A percentile compares a stretch with the other conserved stretches of the same genome.
These are phyloP conservation scores for Leptopilina drosophilae DNA, from an alignment of 2,888 invertebrate species.

Conservation along the genomic window DNA sequence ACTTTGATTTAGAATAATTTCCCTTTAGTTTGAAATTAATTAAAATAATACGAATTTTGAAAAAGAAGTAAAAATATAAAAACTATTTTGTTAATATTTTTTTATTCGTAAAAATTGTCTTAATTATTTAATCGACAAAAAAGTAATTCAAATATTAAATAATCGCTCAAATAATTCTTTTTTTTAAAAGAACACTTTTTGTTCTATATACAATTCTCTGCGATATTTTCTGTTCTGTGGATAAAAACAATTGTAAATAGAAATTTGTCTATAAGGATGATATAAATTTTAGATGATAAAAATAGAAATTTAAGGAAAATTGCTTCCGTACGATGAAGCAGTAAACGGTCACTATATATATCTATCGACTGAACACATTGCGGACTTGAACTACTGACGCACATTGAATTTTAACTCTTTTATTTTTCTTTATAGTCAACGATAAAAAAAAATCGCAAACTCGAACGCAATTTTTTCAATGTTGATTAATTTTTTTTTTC, in stretches of 20 bases:
- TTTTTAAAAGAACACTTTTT: neutral
- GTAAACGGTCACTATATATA: neutral
- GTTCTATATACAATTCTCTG: neutral
- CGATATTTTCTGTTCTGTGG: conserved; percentile 9
- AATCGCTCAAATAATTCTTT: neutral
- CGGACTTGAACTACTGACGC: conserved; percentile 20
- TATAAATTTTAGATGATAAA: conserved; percentile 2
- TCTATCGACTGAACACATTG: conserved; percentile 11
- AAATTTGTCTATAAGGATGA: neutral
- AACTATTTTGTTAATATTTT: no score
- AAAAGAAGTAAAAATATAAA: no score
- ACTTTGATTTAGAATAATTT: no score
- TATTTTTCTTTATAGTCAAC: neutral
- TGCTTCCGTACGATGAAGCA: conserved; percentile 1
- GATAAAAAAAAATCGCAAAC: conserved; percentile 4
- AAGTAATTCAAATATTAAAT: no score
- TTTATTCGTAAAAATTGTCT: no score
- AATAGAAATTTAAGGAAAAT: neutral
- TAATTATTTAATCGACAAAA: no score
- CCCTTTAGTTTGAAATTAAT: no score
- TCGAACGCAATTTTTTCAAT: neutral
- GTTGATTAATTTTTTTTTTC: conserved; percentile 1
- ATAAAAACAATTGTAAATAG: conserved; percentile 35
- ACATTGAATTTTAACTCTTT: neutral
- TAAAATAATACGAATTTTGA: no score